Base-by-base conservation (phyloP, 2,888 invertebrate species). In the Lasioglossum malachurum region DNA sequence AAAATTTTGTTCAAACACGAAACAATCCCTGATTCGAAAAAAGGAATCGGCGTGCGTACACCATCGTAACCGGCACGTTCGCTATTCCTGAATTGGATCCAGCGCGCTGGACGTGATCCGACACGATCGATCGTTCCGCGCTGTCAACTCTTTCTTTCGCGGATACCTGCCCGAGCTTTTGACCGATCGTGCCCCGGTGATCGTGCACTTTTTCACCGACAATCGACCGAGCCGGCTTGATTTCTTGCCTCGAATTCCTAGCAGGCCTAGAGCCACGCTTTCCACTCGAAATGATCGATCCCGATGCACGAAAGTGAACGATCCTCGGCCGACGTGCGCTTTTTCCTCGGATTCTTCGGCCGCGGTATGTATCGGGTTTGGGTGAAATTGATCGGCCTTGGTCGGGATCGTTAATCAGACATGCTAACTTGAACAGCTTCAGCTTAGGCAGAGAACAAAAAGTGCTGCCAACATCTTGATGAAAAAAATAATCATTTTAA, bases 91-190 rank as follows among this genome's bases (percentile, higher is more conserved):
- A 82, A 82, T 82, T 74, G 82, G 77, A 82, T 81, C 76, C 41
- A 72, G 38, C 82, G 38, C 78, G 60, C 57, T 60, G 77, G 44
- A 80, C 69, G 79, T 77, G 87, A 82, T 81, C 78, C 84, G 23
- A 84, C 84, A 81, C 82, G 87, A 87, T 85, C 79, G 79, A 85
- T 85, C 85, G 85, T 87, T 82, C 75, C 79, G 76, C 82, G 49
- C 84, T 82, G 78, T 84, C 81, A 75, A 84, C 57, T 76, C 81
- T 73, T 87, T 79, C 82, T 73, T 76, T 78, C 73, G 44, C 84
- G 67, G 57, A 76, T 80, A 76, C 72, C 44, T 83, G 83, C 38
- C 46, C 82, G 35, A 49, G 60, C 72, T 78, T 64, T 82, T 73
- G 83, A 80, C 53, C 49, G 75, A 49, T 76, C 73, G 35, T 80